Evolutionary conservation across 2,797 vertebrate genomes (phyloP), one percentile per base, ranked within the genome.

Genomic region (Tauraco hartlaubi): DNA sequence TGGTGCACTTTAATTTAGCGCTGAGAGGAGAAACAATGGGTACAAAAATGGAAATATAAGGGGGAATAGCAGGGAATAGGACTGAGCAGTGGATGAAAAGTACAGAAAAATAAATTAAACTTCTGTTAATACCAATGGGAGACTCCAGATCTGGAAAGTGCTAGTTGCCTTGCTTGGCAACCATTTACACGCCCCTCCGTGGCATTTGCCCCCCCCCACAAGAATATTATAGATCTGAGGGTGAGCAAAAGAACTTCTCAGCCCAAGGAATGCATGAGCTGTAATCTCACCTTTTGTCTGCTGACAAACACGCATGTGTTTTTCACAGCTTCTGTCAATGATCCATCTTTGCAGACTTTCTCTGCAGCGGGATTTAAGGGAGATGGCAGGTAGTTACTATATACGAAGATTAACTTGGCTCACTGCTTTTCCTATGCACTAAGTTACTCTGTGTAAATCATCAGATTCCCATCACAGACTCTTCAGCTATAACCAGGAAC

Each of bases 261-360:
- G 61, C 49, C 41, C 61, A 79, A 79, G 49, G 59, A 49, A 63
- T 51, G 31, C 13, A 63, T 37, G 71, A 90, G 77, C 77, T 82
- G 48, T 31, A 82, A 73, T 55, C 63, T 94, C 71, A 74, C 74
- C 88, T 90, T 71, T 64, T 95, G 80, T 43, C 71, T 85, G 68
- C 59, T 91, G 64, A 68, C 56, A 95, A 83, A 87, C 12, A 66
- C 1, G 6, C 22, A 21, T 35, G 61, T n/a, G 14, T 78, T 88
- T 76, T 74, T 84, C 85, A 64, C 69, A 84, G 31, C 22, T 92
- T 33, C 46, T 66, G 51, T 15, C 73, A 78, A 85, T 25, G 58
- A 88, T 58, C 84, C 64, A 67, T 68, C 73, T 72, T 43, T 58
- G 68, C 72, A 94, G 91, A 55, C 61, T 33, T 87, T 63, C 59